These are phyloP conservation scores for Yponomeuta malinellus DNA, from an alignment of 2,888 invertebrate genomes.

Conservation along the genomic window DNA sequence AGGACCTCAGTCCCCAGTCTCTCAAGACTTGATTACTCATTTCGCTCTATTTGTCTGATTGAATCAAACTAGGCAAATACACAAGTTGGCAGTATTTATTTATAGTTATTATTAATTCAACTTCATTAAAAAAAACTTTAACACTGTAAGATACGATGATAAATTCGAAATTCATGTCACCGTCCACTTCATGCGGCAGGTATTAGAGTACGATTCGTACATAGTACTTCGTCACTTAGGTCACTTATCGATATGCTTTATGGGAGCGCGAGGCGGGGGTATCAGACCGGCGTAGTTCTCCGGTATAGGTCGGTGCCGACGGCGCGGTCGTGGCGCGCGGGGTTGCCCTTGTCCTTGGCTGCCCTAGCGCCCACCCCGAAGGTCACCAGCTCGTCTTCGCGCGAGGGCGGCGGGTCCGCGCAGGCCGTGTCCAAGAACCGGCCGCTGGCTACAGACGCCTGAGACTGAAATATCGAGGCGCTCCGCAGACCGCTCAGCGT, in stretches of 20 bases:
- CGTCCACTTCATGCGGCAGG: constrained; percentile 19
- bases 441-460: constrained; percentile 79
- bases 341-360: constrained; percentile 42
- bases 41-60: background rate
- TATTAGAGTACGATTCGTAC: constrained; percentile 22
- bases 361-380: constrained; percentile 77
- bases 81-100: constrained; percentile 73
- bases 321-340: constrained; percentile 59
- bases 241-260: constrained; percentile 72
- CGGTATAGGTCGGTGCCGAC: constrained; percentile 73
- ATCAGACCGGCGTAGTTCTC: constrained; percentile 77
- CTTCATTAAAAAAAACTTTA: constrained; percentile 51
- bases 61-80: constrained; percentile 30
- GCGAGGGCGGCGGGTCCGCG: constrained; percentile 77
- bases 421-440: constrained; percentile 82
- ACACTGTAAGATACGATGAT: constrained; percentile 39
- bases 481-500: constrained; percentile 64
- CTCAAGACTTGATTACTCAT: no score
- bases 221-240: constrained; percentile 52
- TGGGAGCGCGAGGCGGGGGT: constrained; percentile 30
- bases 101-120: constrained; percentile 48
- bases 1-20: no score
- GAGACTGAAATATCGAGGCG: constrained; percentile 69
- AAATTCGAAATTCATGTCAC: constrained; percentile 54
- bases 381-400: constrained; percentile 81